Conservation (phyloP, 2,113 vertebrate species). For the Austrofundulus limnaeus region DNA sequence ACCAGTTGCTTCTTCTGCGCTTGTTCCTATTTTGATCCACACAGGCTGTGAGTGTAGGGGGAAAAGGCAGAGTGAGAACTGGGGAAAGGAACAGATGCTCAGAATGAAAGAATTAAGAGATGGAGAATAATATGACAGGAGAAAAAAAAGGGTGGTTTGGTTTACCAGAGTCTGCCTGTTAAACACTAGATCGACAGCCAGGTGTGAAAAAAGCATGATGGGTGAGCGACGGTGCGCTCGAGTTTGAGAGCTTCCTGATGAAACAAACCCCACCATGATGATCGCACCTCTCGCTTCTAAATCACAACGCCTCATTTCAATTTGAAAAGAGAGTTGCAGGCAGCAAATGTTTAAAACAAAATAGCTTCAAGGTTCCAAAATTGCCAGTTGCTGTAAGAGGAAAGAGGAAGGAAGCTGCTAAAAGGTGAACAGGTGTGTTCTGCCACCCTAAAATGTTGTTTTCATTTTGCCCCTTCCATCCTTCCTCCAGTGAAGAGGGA, state of each 20-base stretch:
- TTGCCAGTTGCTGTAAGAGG: constrained; percentile 30
- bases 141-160: neutral
- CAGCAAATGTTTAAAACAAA: constrained; percentile 15
- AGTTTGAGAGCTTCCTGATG: constrained; percentile 22
- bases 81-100: constrained; percentile 2
- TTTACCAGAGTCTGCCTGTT: too few species aligned
- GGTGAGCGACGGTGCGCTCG: neutral
- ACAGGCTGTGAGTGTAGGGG: neutral
- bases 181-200: too few species aligned
- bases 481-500: constrained; percentile 58
- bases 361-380: constrained; percentile 35
- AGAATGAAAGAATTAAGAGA: neutral
- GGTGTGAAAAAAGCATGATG: neutral
- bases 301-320: constrained; percentile 31
- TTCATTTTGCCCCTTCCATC: constrained; percentile 58
- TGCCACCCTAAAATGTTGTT: constrained; percentile 45
- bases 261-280: constrained; percentile 27
- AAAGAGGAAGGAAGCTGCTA: constrained; percentile 16
- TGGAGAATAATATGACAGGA: neutral
- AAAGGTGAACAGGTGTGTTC: constrained; percentile 38
- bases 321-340: constrained; percentile 4
- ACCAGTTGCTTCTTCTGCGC: neutral
- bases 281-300: constrained; percentile 5
- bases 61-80: neutral
- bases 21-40: constrained; percentile 21